These are phyloP conservation scores for Pterophyllum scalare DNA, from an alignment of 2,113 vertebrate species.

Conservation along the genomic window DNA sequence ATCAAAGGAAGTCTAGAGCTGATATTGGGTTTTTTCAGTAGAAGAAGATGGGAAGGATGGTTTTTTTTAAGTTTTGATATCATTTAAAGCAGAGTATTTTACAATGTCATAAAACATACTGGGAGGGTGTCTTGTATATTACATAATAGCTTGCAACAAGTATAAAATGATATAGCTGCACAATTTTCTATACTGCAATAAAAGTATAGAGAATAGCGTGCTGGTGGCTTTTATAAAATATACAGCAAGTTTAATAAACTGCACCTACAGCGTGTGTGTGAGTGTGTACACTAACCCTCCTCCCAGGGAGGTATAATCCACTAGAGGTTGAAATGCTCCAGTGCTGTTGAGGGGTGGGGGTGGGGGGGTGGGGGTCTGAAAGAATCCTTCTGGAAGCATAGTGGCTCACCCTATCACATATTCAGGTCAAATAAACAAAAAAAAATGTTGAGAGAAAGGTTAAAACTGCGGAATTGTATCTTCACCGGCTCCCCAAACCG, in stretches of 20 bases:
- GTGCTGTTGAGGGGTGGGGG: slow-evolving; percentile 9
- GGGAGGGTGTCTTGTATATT: neutral
- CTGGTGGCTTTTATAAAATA: slow-evolving; percentile 19
- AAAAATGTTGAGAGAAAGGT: slow-evolving; percentile 42
- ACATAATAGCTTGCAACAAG: slow-evolving; percentile 7
- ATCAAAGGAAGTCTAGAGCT: neutral
- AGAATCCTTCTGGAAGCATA: slow-evolving; percentile 50
- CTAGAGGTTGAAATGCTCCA: slow-evolving; percentile 52
- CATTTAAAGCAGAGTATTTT: neutral
- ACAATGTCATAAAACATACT: neutral
- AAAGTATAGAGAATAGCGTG: neutral
- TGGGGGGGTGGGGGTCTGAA: slow-evolving; percentile 13
- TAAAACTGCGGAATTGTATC: slow-evolving; percentile 30
- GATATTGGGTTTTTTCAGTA: neutral
- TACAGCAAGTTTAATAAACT: slow-evolving; percentile 18
- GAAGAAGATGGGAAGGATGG: neutral
- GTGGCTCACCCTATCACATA: slow-evolving; percentile 59
- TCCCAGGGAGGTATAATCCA: slow-evolving; percentile 66
- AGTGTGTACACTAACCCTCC: slow-evolving; percentile 37
- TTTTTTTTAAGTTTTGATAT: neutral
- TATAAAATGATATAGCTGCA: neutral
- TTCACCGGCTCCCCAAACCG: slow-evolving; percentile 1
- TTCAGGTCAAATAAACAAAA: slow-evolving; percentile 64
- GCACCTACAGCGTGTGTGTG: slow-evolving; percentile 10
- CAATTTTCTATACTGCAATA: neutral